Conservation (phyloP, 2,113 vertebrate genomes). For the Colossoma macropomum region DNA sequence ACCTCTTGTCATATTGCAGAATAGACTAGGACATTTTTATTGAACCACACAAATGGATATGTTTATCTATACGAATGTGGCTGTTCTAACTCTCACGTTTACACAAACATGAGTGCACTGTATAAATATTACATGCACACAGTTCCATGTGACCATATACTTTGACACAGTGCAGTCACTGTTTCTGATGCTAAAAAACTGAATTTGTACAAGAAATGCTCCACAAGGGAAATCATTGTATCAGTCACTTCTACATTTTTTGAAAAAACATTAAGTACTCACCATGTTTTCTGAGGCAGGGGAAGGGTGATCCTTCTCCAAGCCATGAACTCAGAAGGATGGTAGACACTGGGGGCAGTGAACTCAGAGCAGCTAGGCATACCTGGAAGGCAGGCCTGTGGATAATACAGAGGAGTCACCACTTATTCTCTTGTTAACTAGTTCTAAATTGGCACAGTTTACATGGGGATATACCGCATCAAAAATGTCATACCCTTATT, state of each 20-base stretch:
- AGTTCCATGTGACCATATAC: no score
- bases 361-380: conserved; percentile 98
- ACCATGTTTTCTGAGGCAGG: conserved; percentile 97
- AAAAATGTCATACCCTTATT: no score
- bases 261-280: conserved; percentile 50
- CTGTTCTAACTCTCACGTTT: conserved; percentile 49
- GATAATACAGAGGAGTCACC: conserved; percentile 38
- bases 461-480: no score
- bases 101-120: conserved; percentile 29
- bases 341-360: conserved; percentile 93
- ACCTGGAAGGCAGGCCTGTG: conserved; percentile 94
- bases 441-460: neutral
- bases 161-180: no score
- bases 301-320: conserved; percentile 93
- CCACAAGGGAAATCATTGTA: no score
- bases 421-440: neutral
- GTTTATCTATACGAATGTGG: no score
- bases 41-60: conserved; percentile 48
- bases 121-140: neutral
- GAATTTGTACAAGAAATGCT: no score
- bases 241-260: no score
- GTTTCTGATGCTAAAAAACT: no score
- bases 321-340: conserved; percentile 91
- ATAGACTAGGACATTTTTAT: conserved; percentile 60
- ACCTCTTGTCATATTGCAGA: conserved; percentile 56